Evolutionary conservation across 2,113 vertebrate species (phyloP).

Genomic region (Collichthys lucidus): DNA sequence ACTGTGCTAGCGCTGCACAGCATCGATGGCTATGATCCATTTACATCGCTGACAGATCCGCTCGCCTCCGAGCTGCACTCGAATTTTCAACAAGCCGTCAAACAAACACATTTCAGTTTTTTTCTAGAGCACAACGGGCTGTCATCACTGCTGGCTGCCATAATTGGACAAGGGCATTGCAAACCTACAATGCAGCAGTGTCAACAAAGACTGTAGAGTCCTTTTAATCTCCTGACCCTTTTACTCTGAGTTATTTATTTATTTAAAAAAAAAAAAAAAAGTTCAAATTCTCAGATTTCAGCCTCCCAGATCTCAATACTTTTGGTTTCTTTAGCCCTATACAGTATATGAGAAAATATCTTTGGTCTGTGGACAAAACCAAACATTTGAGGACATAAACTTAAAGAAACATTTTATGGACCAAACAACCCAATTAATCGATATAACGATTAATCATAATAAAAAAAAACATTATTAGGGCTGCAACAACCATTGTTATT

Average conservation of each 20-base stretch:
- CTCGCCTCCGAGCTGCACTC: constrained; percentile 24
- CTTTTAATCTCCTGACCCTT: constrained; percentile 12
- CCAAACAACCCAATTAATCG: too few species aligned
- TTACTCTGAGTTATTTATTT: too few species aligned
- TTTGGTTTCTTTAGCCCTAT: too few species aligned
- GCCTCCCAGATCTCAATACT: too few species aligned
- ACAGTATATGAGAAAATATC: too few species aligned
- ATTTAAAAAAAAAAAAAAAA: too few species aligned
- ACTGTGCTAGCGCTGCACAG: constrained; percentile 47
- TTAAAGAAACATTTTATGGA: too few species aligned
- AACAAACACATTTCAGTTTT: constrained; percentile 47
- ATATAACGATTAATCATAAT: too few species aligned
- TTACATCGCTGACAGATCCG: constrained; percentile 41
- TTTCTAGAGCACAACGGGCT: constrained; percentile 20
- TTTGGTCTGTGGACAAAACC: too few species aligned
- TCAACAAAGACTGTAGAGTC: neutral
- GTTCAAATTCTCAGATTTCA: too few species aligned
- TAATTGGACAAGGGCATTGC: constrained; percentile 35
- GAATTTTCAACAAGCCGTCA: constrained; percentile 42
- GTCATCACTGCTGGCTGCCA: neutral
- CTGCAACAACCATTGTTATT: neutral
- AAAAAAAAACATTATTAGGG: too few species aligned
- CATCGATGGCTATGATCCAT: constrained; percentile 53
- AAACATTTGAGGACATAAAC: too few species aligned
- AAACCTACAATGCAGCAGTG: constrained; percentile 9